Evolutionary conservation across 2,797 vertebrate species (phyloP), one percentile per base, ranked within the genome.

Genomic region (Characodon lateralis): DNA sequence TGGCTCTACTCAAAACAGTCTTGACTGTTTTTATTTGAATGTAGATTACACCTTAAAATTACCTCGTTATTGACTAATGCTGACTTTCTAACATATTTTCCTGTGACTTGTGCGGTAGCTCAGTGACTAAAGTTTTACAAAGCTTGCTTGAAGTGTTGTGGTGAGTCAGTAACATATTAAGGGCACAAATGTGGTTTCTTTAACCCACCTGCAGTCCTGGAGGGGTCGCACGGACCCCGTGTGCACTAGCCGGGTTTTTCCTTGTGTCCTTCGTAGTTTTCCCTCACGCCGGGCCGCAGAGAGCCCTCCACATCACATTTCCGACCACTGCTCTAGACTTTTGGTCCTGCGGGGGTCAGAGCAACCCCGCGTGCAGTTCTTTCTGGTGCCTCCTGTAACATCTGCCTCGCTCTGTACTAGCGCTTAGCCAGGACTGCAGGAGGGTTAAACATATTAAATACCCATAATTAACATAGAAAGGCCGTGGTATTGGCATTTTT

Each of bases 121-220:
- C 16, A 18, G 8, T 51, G 66, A 70, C 28, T 14, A 26, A 74
- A 53, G 24, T 51, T 35, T 61, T 24, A 72, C 76, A 87, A 73
- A 35, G 5, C 55, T 65, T 73, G n/a, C 28, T 46, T 68, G 46
- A 73, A 71, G 76, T 66, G 55, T 73, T 78, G 28, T 63, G 56
- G 77, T 80, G 78, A 82, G 74, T 80, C 70, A 58, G 24, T 73
- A 26, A 50, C 61, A 28, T 81, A 72, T 80, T 80, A 78, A 81
- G 83, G 74, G 31, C 73, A 50, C 18, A 26, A 78, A 71, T 80
- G 65, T 84, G 59, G 58, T 82, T 84, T 76, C 63, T 55, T 77
- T 16, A 74, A 35, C 35, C 35, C 35, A 3, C 35, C 35, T 3
- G 35, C 35, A 35, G 35, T 35, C 35, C 35, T 35, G 35, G 35